Conservation (phyloP, 1,140 invertebrate genomes). For the Temnothorax longispinosus region DNA sequence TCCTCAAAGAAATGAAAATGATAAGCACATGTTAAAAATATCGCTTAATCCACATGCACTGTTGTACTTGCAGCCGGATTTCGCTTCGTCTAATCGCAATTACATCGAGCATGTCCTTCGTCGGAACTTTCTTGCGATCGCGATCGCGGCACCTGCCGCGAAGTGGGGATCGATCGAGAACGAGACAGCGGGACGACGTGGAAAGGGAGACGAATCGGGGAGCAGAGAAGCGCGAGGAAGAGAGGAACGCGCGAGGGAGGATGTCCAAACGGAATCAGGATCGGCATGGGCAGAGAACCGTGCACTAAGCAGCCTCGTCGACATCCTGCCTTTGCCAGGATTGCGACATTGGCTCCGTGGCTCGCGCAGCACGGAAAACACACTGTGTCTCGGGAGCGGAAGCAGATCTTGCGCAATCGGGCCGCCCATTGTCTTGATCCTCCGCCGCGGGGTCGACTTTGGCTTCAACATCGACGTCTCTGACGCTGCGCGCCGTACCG, state of each 20-base stretch:
- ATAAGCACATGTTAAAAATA: not conserved
- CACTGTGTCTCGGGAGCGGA: conserved; percentile 78
- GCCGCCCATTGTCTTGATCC: conserved; percentile 81
- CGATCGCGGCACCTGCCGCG: conserved; percentile 43
- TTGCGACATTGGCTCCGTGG: conserved; percentile 78
- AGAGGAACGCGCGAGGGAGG: conserved; percentile 28
- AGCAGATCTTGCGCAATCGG: conserved; percentile 81
- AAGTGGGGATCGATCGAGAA: conserved; percentile 50
- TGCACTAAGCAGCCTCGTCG: conserved; percentile 82
- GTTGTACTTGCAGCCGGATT: conserved; percentile 2
- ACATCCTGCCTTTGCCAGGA: conserved; percentile 81
- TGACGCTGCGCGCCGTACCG: conserved; percentile 44
- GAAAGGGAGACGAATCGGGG: not conserved
- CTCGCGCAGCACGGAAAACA: conserved; percentile 74
- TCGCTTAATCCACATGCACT: not conserved
- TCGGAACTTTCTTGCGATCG: conserved; percentile 37
- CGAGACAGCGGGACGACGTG: conserved; percentile 53
- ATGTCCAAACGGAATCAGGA: conserved; percentile 79
- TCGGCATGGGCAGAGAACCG: conserved; percentile 78
- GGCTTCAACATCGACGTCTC: conserved; percentile 64
- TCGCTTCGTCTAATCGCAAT: conserved; percentile 43
- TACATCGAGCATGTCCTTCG: conserved; percentile 51
- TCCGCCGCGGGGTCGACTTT: conserved; percentile 74
- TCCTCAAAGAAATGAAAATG: not conserved
- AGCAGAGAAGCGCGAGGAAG: not conserved